phyloP scores from a whole-genome alignment of 1,140 invertebrate species.

The Cyclina sinensis region DNA sequence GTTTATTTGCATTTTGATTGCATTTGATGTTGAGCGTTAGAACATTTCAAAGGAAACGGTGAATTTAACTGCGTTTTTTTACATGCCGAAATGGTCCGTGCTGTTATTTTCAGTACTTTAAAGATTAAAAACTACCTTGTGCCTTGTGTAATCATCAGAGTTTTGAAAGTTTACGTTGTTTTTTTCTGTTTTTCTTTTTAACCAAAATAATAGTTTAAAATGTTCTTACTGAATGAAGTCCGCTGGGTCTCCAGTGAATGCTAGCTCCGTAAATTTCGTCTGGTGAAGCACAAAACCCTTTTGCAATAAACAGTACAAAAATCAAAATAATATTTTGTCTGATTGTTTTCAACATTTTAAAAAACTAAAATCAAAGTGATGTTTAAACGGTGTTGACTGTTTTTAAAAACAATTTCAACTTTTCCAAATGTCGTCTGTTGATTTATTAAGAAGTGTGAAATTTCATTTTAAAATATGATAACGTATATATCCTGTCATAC shows the following conservation, averaged over 20 bases:
- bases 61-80: too few species aligned
- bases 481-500: neutral
- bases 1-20: too few species aligned
- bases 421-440: neutral
- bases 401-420: neutral
- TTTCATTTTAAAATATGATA: slow-evolving; percentile 48
- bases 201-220: too few species aligned
- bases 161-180: too few species aligned
- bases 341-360: neutral
- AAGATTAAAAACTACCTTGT: too few species aligned
- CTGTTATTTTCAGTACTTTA: too few species aligned
- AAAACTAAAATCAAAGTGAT: neutral
- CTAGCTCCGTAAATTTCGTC: slow-evolving; percentile 6
- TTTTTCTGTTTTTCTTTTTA: too few species aligned
- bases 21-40: too few species aligned
- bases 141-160: too few species aligned
- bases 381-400: neutral
- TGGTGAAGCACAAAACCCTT: neutral
- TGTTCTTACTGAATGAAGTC: slow-evolving; percentile 12
- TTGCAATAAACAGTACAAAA: neutral
- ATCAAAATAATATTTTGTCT: neutral
- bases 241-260: slow-evolving; percentile 35
- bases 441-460: slow-evolving; percentile 18
- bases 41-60: too few species aligned
- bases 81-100: too few species aligned